Evolutionary conservation across 1,140 invertebrate species (phyloP), one percentile per base, ranked within the genome.

Genomic region (Ladona fulva): DNA sequence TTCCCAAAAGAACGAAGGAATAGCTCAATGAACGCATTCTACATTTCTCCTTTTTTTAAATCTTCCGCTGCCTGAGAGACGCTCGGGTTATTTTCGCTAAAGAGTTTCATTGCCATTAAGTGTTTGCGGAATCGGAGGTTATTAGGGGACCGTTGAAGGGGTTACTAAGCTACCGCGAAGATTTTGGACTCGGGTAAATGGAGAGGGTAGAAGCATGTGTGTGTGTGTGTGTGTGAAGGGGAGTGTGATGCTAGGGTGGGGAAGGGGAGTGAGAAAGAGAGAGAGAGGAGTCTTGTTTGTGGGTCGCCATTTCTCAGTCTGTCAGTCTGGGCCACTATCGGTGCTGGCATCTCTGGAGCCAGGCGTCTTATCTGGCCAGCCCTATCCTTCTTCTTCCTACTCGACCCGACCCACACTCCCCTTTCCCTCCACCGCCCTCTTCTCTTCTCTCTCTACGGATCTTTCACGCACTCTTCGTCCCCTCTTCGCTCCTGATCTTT

Each of bases 321-420:
- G 52, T 66, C 52, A 66, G 52, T 66, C 52, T 66, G 52, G 52
- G 12, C 52, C 12, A 66, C 14, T 66, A 66, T 66, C 52, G 52
- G 52, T 66, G 52, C 52, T 66, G 52, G 52, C 3, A 66, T 66
- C 52, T 66, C 52, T 66, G 52, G 52, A 66, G 52, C 52, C 52
- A 66, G 52, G 52, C 52, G 52, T 66, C 52, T 66, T 66, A 66
- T 66, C 52, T 66, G 52, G 16, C 52, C 52, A 66, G n/a, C 52
- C 52, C 52, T 66, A 66, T 66, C 52, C 52, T 66, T 66, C 52
- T 66, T 66, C 52, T 66, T 66, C 52, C 52, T 66, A 66, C 52
- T 66, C 52, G 52, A 22, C 52, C 52, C 52, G 52, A 66, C 52
- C 52, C 52, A 66, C 52, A 16, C 52, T 66, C 52, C 44, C 44